Evolutionary conservation across 92 coral and sea anemone genomes (phyloP).

Genomic region (Meandrina meandrites): DNA sequence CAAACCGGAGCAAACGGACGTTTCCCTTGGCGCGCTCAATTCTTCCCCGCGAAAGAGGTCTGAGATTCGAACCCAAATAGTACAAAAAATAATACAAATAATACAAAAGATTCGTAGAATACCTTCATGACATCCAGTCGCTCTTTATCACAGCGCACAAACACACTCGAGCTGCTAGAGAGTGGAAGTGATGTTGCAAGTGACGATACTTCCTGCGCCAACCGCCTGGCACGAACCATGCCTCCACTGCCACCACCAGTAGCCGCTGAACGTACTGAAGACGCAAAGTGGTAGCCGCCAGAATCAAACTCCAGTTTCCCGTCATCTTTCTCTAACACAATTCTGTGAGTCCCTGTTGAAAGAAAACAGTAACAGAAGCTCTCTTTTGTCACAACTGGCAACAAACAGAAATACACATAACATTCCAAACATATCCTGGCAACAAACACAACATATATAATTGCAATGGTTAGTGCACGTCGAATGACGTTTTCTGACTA

Average conservation of each 20-base stretch:
- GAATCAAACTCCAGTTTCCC: constrained; percentile 77
- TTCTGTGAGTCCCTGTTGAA: constrained; percentile 73
- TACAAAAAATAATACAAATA: background rate
- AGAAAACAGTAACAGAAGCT: background rate
- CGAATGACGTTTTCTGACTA: no score
- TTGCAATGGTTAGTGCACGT: no score
- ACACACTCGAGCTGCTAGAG: constrained; percentile 95
- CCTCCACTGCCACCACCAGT: constrained; percentile 82
- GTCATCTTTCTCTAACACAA: constrained; percentile 83
- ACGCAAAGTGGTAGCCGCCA: constrained; percentile 88
- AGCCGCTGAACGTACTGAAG: constrained; percentile 90
- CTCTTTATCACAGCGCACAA: constrained; percentile 96
- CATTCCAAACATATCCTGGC: no score
- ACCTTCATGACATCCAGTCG: constrained; percentile 99
- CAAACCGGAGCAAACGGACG: background rate
- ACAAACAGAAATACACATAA: no score
- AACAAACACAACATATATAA: no score
- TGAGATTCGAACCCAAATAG: background rate
- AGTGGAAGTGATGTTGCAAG: constrained; percentile 97
- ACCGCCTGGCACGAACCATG: constrained; percentile 92
- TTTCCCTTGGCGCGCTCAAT: background rate
- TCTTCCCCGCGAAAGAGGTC: background rate
- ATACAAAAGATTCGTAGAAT: background rate
- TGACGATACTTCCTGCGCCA: constrained; percentile 98
- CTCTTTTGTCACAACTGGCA: no score